These are phyloP conservation scores for Acleris literana DNA, from an alignment of 2,888 invertebrate genomes.

Conservation along the genomic window DNA sequence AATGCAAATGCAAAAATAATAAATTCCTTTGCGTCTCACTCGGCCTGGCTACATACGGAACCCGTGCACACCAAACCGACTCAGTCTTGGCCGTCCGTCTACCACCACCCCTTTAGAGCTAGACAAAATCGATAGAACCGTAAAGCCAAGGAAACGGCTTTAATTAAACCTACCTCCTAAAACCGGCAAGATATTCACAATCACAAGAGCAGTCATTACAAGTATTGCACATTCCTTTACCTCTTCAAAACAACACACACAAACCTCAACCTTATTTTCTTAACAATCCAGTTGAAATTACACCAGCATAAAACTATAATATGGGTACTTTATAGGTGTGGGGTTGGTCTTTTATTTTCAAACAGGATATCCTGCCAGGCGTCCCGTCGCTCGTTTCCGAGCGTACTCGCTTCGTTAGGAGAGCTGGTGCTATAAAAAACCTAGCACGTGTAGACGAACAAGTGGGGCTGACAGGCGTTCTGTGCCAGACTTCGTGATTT, in stretches of 20 bases:
- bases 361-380: slow-evolving; percentile 78
- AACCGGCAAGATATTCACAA: not conserved
- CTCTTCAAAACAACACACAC: slow-evolving; percentile 28
- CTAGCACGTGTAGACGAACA: slow-evolving; percentile 69
- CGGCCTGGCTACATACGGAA: too few relatives aligned
- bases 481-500: too few relatives aligned
- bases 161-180: slow-evolving; percentile 5
- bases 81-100: too few relatives aligned
- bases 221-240: slow-evolving; percentile 26
- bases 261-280: slow-evolving; percentile 46
- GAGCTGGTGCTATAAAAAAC: slow-evolving; percentile 65
- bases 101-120: not conserved
- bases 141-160: not conserved
- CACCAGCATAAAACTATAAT: slow-evolving; percentile 1
- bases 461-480: slow-evolving; percentile 50
- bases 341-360: slow-evolving; percentile 77
- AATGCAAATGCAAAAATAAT: too few relatives aligned
- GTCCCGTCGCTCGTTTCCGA: slow-evolving; percentile 63
- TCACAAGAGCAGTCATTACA: slow-evolving; percentile 22
- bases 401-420: slow-evolving; percentile 70
- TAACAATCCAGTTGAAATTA: slow-evolving; percentile 14
- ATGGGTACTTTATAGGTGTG: slow-evolving; percentile 57
- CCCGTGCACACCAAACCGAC: too few relatives aligned
- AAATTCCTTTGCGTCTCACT: too few relatives aligned
- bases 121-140: slow-evolving; percentile 1